Evolutionary conservation across 35 echinoderm and acorn worm species (phyloP), one percentile per base, ranked within the genome.

Genomic region (Acanthaster planci): DNA sequence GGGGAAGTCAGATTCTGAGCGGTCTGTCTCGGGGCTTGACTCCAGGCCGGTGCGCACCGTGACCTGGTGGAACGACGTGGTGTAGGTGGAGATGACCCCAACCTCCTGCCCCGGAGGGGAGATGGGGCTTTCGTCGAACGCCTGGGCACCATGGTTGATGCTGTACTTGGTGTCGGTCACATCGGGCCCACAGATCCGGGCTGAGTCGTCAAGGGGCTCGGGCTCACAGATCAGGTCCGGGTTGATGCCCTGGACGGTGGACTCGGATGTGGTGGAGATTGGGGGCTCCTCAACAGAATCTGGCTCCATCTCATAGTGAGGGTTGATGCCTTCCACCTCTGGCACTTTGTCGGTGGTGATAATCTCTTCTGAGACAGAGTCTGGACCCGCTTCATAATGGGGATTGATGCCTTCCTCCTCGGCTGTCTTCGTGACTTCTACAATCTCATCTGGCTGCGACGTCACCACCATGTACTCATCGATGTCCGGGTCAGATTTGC

Each of bases 211-310:
- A 12, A 95, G 81, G 32, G 89, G 84, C 14, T 95, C 93, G 50
- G 93, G 89, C 10, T 90, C 93, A 22, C 81, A 86, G 44, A 91
- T 72, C 67, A 91, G 81, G 60, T 95, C 93, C 21, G 93, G 93
- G 51, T 95, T 95, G 68, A 95, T 95, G 16, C 93, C 93, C 53
- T 95, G 93, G 26, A 95, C 93, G 39, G 89, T 91, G 17, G 89
- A 76, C 72, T 90, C 79, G 1, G 89, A 84, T 54, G 85, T 87
- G 51, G 90, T 80, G 42, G 89, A 83, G 38, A 95, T 67, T 76
- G 52, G 79, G 10, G 84, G 84, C 55, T 95, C 93, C 21, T 51
- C 58, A 17, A 89, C 52, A 8, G 93, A 90, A 27, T 95, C 93
- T 2, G 93, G 93, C 55, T 95, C 84, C 85, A 88, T 87, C 19